Conservation (phyloP, 2,888 invertebrate species). For the Heteropelma amictum region DNA sequence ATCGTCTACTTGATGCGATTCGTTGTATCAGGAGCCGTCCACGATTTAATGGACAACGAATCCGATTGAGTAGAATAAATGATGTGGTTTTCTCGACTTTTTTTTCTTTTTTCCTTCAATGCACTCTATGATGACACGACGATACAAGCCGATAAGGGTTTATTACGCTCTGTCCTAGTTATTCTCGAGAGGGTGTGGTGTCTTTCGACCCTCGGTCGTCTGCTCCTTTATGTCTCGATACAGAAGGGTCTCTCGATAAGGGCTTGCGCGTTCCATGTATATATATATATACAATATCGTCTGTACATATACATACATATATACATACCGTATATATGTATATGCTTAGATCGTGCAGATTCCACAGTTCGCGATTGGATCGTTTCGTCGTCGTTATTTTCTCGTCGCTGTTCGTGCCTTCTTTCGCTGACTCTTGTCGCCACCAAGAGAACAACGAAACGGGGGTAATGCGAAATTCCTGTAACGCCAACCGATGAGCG, state of each 20-base stretch:
- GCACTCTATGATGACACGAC: constrained; percentile 26
- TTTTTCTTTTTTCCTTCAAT: not conserved
- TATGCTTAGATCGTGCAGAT: constrained; percentile 8
- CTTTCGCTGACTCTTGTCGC: constrained; percentile 49
- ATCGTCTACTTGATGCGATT: too few relatives aligned
- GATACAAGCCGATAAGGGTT: constrained; percentile 20
- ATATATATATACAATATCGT: not conserved
- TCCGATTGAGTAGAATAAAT: constrained; percentile 31
- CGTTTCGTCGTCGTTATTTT: constrained; percentile 21
- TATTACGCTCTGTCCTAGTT: constrained; percentile 13
- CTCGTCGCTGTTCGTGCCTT: constrained; percentile 12
- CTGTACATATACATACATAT: not conserved
- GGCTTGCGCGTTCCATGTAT: not conserved
- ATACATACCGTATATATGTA: not conserved
- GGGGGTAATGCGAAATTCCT: constrained; percentile 58
- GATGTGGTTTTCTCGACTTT: not conserved
- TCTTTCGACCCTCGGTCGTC: constrained; percentile 30
- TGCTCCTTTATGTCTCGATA: constrained; percentile 8
- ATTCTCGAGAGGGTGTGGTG: constrained; percentile 28
- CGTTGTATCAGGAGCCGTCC: too few relatives aligned
- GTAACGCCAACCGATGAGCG: constrained; percentile 36
- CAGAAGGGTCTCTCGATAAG: constrained; percentile 14
- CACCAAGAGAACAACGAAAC: constrained; percentile 39
- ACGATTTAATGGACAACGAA: constrained; percentile 13
- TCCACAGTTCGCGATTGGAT: constrained; percentile 4